Percentiles rank a stretch among this genome's conserved stretches.
phyloP scores from a whole-genome alignment of 2,888 invertebrate genomes.

The Drepanosiphum platanoidis region DNA sequence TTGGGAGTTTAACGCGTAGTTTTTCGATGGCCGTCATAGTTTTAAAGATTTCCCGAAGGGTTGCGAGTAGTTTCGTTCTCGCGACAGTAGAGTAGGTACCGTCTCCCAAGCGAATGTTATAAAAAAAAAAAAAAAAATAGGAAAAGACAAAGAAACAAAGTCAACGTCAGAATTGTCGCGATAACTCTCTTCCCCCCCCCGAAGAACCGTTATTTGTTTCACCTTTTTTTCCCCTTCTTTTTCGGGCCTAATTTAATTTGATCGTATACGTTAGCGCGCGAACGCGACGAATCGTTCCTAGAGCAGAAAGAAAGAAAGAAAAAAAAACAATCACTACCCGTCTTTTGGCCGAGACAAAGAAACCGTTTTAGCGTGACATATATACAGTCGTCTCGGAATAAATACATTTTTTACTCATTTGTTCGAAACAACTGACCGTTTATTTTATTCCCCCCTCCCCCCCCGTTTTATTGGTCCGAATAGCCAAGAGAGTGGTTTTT shows the following conservation, averaged over 20 bases:
- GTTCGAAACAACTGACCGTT: not conserved
- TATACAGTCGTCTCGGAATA: not conserved
- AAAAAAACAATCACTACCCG: not conserved
- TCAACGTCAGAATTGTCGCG: not conserved
- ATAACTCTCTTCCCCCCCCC: not conserved
- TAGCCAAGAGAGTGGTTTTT: not conserved
- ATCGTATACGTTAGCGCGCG: not conserved
- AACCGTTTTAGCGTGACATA: not conserved
- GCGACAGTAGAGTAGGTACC: not conserved
- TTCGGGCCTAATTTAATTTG: not conserved
- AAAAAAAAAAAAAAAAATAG: not conserved
- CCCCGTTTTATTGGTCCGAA: not conserved
- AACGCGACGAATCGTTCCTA: not conserved
- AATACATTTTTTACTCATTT: slow-evolving; percentile 14
- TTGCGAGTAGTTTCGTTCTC: not conserved
- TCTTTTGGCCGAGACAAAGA: not conserved
- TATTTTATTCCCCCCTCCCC: no score
- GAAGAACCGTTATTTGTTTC: not conserved
- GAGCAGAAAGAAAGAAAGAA: no score
- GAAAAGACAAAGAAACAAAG: not conserved
- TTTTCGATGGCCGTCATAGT: not conserved
- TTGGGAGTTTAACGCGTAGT: not conserved
- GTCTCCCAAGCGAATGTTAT: not conserved
- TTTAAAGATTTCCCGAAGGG: not conserved
- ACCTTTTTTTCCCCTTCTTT: not conserved